phyloP scores from a whole-genome alignment of 2,797 vertebrate genomes.

The Hoplostethus mediterraneus region DNA sequence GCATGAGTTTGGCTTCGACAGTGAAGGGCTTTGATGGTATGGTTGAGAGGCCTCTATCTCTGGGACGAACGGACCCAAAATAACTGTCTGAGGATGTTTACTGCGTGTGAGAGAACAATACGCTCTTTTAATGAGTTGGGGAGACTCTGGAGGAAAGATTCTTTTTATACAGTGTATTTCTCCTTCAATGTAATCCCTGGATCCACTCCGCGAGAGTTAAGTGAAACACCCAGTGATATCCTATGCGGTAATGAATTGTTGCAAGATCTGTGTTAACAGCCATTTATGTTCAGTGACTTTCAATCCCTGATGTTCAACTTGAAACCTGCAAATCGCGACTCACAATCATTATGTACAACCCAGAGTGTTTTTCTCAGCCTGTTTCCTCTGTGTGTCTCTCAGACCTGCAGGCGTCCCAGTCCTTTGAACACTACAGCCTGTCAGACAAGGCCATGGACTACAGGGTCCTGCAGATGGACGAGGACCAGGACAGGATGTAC shows the following conservation, averaged over 20 bases:
- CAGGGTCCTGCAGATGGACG: conserved; percentile 96
- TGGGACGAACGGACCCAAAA: conserved; percentile 69
- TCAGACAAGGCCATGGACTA: conserved; percentile 94
- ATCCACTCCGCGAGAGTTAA: conserved; percentile 6
- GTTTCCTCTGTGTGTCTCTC: conserved; percentile 37
- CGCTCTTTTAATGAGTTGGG: conserved; percentile 54
- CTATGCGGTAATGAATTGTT: background rate
- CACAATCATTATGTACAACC: background rate
- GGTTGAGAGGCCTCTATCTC: conserved; percentile 66
- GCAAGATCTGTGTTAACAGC: background rate
- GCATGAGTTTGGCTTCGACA: conserved; percentile 76
- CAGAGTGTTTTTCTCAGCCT: conserved; percentile 5
- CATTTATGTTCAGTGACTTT: background rate
- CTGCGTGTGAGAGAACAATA: conserved; percentile 44
- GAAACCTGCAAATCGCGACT: background rate
- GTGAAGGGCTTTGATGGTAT: conserved; percentile 73
- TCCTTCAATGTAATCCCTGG: conserved; percentile 10
- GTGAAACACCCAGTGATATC: background rate
- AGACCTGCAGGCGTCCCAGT: conserved; percentile 92
- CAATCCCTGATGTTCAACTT: background rate
- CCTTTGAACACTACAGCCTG: conserved; percentile 91
- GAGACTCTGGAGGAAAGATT: conserved; percentile 22
- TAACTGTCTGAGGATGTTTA: conserved; percentile 64
- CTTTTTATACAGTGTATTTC: background rate
- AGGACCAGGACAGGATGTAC: conserved; percentile 98